Conservation (phyloP, 2,113 vertebrate species). For the Falcunculus frontatus region DNA sequence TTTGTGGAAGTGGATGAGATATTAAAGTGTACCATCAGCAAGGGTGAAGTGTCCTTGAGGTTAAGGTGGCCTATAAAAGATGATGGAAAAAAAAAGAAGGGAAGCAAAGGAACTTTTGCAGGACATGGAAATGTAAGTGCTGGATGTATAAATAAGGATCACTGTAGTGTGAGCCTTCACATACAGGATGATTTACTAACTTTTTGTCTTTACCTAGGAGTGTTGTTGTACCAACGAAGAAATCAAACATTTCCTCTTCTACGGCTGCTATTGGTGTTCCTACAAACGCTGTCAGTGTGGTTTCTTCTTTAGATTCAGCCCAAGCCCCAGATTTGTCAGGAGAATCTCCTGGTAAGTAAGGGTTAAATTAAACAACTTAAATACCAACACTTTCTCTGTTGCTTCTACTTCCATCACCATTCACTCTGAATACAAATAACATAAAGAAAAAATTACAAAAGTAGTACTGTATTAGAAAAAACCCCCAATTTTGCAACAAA, state of each 20-base stretch:
- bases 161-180: not conserved
- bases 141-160: not conserved
- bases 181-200: not conserved
- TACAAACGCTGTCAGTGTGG: conserved; percentile 84
- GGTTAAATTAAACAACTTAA: not conserved
- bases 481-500: not conserved
- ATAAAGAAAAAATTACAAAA: not conserved
- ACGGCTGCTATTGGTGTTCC: conserved; percentile 61
- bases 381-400: not conserved
- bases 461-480: not conserved
- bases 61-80: not conserved
- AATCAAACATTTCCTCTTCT: conserved; percentile 65
- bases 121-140: not conserved
- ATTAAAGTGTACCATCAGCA: not conserved
- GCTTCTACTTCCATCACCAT: not conserved
- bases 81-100: not conserved
- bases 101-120: not conserved
- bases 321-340: conserved; percentile 64
- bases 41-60: not conserved
- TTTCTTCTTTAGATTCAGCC: conserved; percentile 81
- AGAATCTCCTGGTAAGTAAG: conserved; percentile 79
- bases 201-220: conserved; percentile 76
- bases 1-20: not conserved
- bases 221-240: conserved; percentile 90
- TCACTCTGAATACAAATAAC: not conserved